Base-by-base conservation (phyloP, 1,140 invertebrate genomes). In the Thereuonema tuberculata region DNA sequence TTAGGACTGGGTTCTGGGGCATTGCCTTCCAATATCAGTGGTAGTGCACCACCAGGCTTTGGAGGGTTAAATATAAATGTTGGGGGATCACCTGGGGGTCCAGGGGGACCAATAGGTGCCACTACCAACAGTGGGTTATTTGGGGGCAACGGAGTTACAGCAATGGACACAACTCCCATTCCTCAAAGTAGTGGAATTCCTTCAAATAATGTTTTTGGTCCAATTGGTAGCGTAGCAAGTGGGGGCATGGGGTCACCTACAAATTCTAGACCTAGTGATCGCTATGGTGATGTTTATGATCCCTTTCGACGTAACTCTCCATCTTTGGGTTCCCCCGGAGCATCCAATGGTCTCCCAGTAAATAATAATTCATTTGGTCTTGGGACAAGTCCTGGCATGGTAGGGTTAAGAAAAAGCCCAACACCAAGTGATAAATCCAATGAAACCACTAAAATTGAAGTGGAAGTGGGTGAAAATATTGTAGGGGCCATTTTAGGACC, bases 401-500 rank as follows among this genome's bases (percentile, higher is more conserved):
- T 46, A 48, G 58, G 26, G 28, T 79, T 89, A 66, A 83, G 83
- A 78, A 90, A 89, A 79, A 87, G 85, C 75, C 87, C 87, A 69
- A 86, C 85, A 69, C 86, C 86, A 53, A 66, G 48, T 24, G 85
- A 72, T 58, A 58, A 67, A 49, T 58, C 67, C 47, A 60, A 58
- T 48, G 59, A 60, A 12, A 37, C 49, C 1, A 43, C 9, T 26
- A 60, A 60, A 43, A 24, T 53, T 2, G 59, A 60, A 5, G 24
- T 60, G 50, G 59, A 60, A 37, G 59, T 60, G 5, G 58, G 27
- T 28, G 94, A 83, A 66, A 78, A 77, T 76, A 93, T 97, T 76
- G 92, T 97, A 69, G 93, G 93, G 70, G 93, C 93, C 70, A 94
- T 98, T 71, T 80, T 98, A 74, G 93, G 89, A 78, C 93, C 89